phyloP scores from a whole-genome alignment of 53 echinoderm and acorn worm species.

The Antedon mediterranea region DNA sequence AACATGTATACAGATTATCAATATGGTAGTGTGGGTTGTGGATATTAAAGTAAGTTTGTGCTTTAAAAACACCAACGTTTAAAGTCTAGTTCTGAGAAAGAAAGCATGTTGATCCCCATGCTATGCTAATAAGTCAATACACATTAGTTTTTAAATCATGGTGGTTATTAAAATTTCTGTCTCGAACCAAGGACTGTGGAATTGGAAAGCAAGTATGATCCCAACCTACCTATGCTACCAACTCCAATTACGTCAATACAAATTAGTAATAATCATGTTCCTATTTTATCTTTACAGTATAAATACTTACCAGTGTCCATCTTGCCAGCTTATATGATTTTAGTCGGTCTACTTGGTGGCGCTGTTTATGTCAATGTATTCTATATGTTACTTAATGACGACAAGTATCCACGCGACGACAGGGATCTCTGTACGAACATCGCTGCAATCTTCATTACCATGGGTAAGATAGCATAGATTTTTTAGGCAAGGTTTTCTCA shows the following conservation, averaged over 20 bases:
- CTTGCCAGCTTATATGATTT: conserved; percentile 61
- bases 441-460: conserved; percentile 55
- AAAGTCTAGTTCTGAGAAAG: not conserved
- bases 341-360: conserved; percentile 54
- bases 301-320: conserved; percentile 55
- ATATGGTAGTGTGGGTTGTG: conserved; percentile 32
- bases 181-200: too few relatives aligned
- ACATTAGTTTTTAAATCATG: too few relatives aligned
- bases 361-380: conserved; percentile 82
- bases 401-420: conserved; percentile 29
- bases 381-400: conserved; percentile 56
- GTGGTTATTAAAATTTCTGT: too few relatives aligned
- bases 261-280: not conserved
- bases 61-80: not conserved
- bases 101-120: not conserved
- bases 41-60: conserved; percentile 37
- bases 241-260: too few relatives aligned
- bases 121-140: too few relatives aligned
- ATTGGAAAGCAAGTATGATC: too few relatives aligned
- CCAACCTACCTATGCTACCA: too few relatives aligned
- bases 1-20: conserved; percentile 18
- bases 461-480: conserved; percentile 44
- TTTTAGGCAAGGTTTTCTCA: too few relatives aligned
- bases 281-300: conserved; percentile 20
- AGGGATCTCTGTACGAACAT: conserved; percentile 61